Conservation (phyloP, 1,140 invertebrate species). For the Choristoneura fumiferana region DNA sequence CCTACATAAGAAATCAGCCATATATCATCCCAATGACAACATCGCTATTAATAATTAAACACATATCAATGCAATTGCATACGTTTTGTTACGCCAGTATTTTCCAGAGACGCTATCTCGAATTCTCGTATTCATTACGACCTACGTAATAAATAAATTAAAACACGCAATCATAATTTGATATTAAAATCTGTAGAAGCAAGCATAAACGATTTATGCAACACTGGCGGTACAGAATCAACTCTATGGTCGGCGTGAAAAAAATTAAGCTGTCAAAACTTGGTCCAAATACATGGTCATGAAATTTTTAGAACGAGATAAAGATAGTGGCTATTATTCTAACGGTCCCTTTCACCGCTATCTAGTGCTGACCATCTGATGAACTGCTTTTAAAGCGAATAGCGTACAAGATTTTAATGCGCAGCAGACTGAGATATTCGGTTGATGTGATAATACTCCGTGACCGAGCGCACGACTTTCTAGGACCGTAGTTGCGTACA, state of each 20-base stretch:
- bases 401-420: conserved; percentile 74
- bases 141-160: conserved; percentile 14
- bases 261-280: conserved; percentile 39
- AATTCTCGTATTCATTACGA: conserved; percentile 1
- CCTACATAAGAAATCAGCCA: conserved; percentile 9
- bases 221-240: conserved; percentile 5
- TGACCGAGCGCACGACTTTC: conserved; percentile 71
- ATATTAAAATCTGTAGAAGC: conserved; percentile 4
- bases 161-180: not conserved
- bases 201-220: conserved; percentile 1
- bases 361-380: conserved; percentile 64
- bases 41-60: conserved; percentile 20
- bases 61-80: not conserved
- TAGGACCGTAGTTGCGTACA: conserved; percentile 45
- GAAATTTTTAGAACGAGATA: conserved; percentile 40
- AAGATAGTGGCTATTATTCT: conserved; percentile 61
- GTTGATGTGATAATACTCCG: conserved; percentile 67
- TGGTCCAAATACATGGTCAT: conserved; percentile 40
- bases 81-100: not conserved
- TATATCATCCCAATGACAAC: conserved; percentile 35
- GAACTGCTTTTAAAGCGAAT: conserved; percentile 71
- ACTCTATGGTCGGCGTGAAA: not conserved
- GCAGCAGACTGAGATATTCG: conserved; percentile 59
- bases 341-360: conserved; percentile 76
- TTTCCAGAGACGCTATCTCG: conserved; percentile 3